Base-by-base conservation (phyloP, 23 tunicate species). In the Styela clava region DNA sequence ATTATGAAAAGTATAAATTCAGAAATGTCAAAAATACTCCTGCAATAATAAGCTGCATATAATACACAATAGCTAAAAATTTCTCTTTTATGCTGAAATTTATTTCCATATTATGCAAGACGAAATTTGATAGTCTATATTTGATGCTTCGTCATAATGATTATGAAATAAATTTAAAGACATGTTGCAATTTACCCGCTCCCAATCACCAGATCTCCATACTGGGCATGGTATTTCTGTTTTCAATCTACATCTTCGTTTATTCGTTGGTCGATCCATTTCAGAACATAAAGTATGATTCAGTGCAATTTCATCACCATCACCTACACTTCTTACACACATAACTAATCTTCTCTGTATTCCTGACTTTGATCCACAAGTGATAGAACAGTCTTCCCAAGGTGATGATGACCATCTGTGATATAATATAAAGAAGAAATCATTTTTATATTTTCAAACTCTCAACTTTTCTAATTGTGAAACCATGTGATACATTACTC, bases 331-430 rank as follows among this genome's bases (percentile, higher is more conserved):
- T 62, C 83, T 79, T 23, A 85, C 73, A 81, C 97, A 91, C 63
- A 62, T 27, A 22, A 85, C 86, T 3, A 67, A 78, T 30, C 97
- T 61, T 27, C 69, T 70, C 35, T 91, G 97, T 22, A 82, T 67
- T 18, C 95, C 95, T 12, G 64, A 23, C 32, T 69, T 82, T 23
- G 70, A 82, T 24, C 97, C 97, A 35, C 97, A 91, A 18, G 97
- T 82, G 26, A 91, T 76, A 21, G 97, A 82, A 65, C 97, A 91
- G 0, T 89, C 79, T 37, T 82, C 84, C 97, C 97, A 91, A 26
- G 97, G 84, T 1, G 82, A 79, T 3, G 78, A 36, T 16, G 19
- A 78, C 97, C 97, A 91, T 76, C 97, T 91, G 35, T 2, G 24
- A n/a, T 52, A 51, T 20, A 32, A n/a, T 23, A 31, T 67, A n/a